Base-by-base conservation (phyloP, 2,797 vertebrate genomes). In the Pseudomugil tenellus region DNA sequence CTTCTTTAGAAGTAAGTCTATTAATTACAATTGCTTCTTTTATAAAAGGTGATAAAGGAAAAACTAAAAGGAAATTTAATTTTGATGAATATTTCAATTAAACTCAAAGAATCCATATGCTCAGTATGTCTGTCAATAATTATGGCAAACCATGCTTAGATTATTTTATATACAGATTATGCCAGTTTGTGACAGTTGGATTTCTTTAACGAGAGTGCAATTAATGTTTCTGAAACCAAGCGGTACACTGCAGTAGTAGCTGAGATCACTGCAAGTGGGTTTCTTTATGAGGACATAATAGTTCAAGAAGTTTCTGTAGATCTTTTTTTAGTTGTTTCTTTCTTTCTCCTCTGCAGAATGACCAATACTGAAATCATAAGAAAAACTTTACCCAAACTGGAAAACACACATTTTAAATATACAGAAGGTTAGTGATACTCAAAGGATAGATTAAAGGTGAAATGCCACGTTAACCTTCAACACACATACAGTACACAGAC, bases 391-490 rank as follows among this genome's bases (percentile, higher is more conserved):
- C 19, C 2, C n/a, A 63, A 17, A 41, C 23, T 2, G 1, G 11
- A 67, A 54, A 28, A 67, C 25, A 11, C 23, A 57, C 29, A 29
- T 72, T 63, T 80, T 11, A 58, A 41, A n/a, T 59, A 37, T 68
- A 41, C 60, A 73, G 61, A 39, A 14, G 13, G 35, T 34, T 28
- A 43, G 43, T 34, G 55, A 51, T 51, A 26, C 64, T 69, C 65
- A 56, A 23, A 61, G n/a, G 1, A 32, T 3, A 65, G 46, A 53
- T 61, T 57, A 31, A 29, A 26, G 58, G 32, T 53, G 35, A 32
- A 58, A 64, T 19, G n/a, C 8, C 35, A 51, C 53, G 52, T 62
- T 19, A 66, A 70, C 53, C 37, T 29, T n/a, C 55, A 70, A 80
- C 32, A 68, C 32, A 60, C 6, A 55, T 26, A 74, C 21, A 69